Conservation (phyloP, 2,113 vertebrate genomes). For the Calcarius ornatus region DNA sequence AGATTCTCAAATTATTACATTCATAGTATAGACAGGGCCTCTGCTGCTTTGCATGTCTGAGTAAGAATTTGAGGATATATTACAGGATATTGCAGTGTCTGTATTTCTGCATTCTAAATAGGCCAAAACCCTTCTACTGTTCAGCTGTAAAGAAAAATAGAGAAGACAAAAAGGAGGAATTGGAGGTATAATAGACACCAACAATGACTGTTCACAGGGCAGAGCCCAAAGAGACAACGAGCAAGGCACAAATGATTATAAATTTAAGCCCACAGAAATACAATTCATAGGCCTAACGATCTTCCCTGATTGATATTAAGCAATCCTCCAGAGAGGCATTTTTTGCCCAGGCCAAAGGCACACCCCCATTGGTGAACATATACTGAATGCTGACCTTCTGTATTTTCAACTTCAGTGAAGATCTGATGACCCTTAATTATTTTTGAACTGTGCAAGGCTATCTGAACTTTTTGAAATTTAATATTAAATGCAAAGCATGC, state of each 20-base stretch:
- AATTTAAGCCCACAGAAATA: neutral
- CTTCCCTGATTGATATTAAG: neutral
- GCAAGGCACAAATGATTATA: neutral
- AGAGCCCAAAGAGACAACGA: neutral
- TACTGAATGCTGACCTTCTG: neutral
- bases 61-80: conserved; percentile 40
- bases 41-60: conserved; percentile 37
- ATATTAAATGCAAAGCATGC: neutral
- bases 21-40: conserved; percentile 23
- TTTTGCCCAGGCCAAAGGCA: neutral
- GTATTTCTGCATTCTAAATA: conserved; percentile 42
- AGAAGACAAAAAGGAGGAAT: neutral
- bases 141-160: neutral
- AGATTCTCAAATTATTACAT: conserved; percentile 5
- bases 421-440: neutral
- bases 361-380: neutral
- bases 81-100: conserved; percentile 60
- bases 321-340: neutral
- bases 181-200: neutral
- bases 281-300: neutral
- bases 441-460: neutral
- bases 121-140: conserved; percentile 2
- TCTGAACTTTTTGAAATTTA: neutral
- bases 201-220: neutral
- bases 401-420: neutral